These are phyloP conservation scores for Yponomeuta sedellus DNA, from an alignment of 2,888 invertebrate genomes.

Conservation along the genomic window DNA sequence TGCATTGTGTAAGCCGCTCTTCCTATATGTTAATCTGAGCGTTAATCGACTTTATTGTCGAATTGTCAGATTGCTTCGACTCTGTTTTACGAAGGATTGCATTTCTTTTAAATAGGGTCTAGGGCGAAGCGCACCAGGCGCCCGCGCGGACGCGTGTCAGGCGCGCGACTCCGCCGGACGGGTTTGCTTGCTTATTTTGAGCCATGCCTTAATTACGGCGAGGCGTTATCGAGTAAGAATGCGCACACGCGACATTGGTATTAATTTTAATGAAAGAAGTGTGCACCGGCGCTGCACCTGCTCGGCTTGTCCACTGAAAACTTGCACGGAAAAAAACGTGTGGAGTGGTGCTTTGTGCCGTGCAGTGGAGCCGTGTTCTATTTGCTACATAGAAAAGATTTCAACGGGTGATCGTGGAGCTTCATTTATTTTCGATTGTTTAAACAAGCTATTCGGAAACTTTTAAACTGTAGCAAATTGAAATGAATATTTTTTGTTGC, in stretches of 20 bases:
- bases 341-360: constrained; percentile 24
- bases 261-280: constrained; percentile 77
- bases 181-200: constrained; percentile 45
- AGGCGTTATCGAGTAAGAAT: constrained; percentile 76
- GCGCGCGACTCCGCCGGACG: constrained; percentile 44
- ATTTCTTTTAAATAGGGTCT: not conserved
- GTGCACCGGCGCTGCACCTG: constrained; percentile 67
- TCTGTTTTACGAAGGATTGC: too few species aligned
- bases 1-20: too few species aligned
- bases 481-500: too few species aligned
- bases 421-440: too few species aligned
- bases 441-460: too few species aligned
- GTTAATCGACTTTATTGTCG: too few species aligned
- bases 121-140: not conserved
- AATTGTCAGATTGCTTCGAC: too few species aligned
- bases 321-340: constrained; percentile 32
- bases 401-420: not conserved
- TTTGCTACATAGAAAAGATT: not conserved
- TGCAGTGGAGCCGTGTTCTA: too few species aligned
- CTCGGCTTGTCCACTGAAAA: constrained; percentile 63
- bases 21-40: too few species aligned
- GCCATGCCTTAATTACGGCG: constrained; percentile 70
- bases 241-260: constrained; percentile 76
- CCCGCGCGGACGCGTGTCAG: constrained; percentile 58
- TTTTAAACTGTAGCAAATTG: too few species aligned